Evolutionary conservation across 2,888 invertebrate species (phyloP).

Genomic region (Apamea anceps): DNA sequence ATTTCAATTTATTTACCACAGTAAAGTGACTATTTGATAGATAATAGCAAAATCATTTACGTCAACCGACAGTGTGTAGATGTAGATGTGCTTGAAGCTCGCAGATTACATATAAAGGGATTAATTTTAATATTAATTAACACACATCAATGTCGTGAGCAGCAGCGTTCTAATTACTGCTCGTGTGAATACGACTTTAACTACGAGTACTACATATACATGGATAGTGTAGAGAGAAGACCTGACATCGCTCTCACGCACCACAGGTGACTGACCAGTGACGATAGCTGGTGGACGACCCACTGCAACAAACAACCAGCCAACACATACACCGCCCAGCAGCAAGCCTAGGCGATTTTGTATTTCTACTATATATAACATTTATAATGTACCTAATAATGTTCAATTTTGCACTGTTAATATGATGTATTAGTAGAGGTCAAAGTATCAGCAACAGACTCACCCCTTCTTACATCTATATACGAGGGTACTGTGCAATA

Average conservation of each 20-base stretch:
- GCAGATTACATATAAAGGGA: conserved; percentile 27
- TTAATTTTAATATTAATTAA: conserved; percentile 53
- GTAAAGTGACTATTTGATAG: background rate
- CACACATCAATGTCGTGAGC: conserved; percentile 27
- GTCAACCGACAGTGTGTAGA: background rate
- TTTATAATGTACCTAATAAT: background rate
- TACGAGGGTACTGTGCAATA: background rate
- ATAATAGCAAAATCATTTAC: background rate
- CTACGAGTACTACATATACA: background rate
- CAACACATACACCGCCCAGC: background rate
- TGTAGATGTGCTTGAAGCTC: background rate
- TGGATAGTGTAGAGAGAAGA: background rate
- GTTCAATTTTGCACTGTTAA: background rate
- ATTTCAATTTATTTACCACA: background rate
- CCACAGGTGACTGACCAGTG: background rate
- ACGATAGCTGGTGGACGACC: background rate
- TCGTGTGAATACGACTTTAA: background rate
- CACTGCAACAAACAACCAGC: background rate
- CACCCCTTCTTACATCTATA: background rate
- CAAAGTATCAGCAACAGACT: too few species aligned
- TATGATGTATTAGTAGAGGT: too few species aligned
- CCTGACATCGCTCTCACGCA: background rate
- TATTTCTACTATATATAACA: too few species aligned
- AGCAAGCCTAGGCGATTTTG: background rate
- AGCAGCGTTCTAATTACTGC: conserved; percentile 36